Conservation (phyloP, 2,113 vertebrate genomes). For the Hypocryptadius cinnamomeus region DNA sequence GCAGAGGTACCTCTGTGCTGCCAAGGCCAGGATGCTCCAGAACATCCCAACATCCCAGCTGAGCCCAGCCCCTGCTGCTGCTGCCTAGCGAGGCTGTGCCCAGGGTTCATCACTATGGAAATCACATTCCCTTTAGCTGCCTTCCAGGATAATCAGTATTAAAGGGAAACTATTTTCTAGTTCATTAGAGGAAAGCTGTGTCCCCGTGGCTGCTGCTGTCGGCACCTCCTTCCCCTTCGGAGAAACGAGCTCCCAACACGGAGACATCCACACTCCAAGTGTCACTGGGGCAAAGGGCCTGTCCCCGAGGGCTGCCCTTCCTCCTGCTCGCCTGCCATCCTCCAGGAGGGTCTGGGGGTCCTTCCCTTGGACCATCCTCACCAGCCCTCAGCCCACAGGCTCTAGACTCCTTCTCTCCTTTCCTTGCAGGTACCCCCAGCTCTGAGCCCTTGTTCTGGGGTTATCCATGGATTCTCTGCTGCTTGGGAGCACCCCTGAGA, state of each 20-base stretch:
- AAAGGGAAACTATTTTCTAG: slow-evolving; percentile 65
- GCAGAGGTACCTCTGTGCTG: background rate
- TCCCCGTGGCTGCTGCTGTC: slow-evolving; percentile 1
- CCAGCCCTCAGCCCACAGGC: background rate
- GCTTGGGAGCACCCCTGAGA: background rate
- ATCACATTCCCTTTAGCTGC: slow-evolving; percentile 49
- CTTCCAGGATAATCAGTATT: slow-evolving; percentile 60
- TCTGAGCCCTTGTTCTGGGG: too few species aligned
- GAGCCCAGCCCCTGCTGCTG: background rate
- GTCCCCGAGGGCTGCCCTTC: background rate
- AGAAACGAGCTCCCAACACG: background rate
- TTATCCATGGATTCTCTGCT: background rate
- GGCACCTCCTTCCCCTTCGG: slow-evolving; percentile 23
- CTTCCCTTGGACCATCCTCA: background rate
- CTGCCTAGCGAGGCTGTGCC: background rate
- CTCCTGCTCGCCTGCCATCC: background rate
- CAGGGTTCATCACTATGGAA: slow-evolving; percentile 42
- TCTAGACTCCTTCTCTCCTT: background rate
- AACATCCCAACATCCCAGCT: background rate
- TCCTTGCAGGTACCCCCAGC: background rate
- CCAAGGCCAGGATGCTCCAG: background rate
- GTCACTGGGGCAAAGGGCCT: background rate
- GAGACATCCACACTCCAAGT: background rate
- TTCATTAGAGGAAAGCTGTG: slow-evolving; percentile 59
- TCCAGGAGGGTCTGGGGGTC: background rate